A percentile compares a stretch with the other conserved stretches of the same genome.
These are phyloP conservation scores for Kuschelorhynchus macadamiae DNA, from an alignment of 2,888 invertebrate genomes.

Conservation along the genomic window DNA sequence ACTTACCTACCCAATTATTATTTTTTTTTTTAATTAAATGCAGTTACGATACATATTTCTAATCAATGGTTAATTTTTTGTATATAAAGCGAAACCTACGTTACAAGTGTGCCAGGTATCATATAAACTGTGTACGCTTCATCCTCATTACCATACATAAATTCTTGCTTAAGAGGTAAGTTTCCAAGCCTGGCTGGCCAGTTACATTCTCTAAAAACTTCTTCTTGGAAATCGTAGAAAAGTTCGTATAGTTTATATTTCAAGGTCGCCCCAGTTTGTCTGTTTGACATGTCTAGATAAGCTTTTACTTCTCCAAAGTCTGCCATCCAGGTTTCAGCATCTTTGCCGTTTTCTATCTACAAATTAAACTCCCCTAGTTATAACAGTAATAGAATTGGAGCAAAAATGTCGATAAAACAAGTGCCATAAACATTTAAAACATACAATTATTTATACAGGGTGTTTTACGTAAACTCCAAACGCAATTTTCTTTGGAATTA, in stretches of 20 bases:
- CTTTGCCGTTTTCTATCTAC: constrained; percentile 71
- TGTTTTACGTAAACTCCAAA: too few species aligned
- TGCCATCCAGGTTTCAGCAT: constrained; percentile 71
- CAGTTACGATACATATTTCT: too few species aligned
- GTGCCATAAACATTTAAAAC: too few species aligned
- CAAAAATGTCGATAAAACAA: too few species aligned
- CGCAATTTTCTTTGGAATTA: too few species aligned
- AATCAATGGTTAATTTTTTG: too few species aligned
- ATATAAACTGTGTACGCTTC: constrained; percentile 85
- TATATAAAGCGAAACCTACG: too few species aligned
- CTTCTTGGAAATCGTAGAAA: constrained; percentile 76
- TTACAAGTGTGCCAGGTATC: constrained; percentile 87
- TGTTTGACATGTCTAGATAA: constrained; percentile 69
- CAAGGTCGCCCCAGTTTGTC: constrained; percentile 82
- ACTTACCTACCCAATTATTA: too few species aligned
- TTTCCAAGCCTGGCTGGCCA: constrained; percentile 72
- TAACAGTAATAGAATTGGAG: too few species aligned
- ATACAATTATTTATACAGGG: too few species aligned
- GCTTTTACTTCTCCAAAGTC: constrained; percentile 77
- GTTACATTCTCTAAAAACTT: constrained; percentile 77
- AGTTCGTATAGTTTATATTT: constrained; percentile 78
- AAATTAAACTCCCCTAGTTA: neutral
- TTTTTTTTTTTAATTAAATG: too few species aligned
- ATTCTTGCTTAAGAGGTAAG: constrained; percentile 77
- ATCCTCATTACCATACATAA: constrained; percentile 77